Percentiles rank a stretch among this genome's conserved stretches.
Conservation (phyloP, 2,113 vertebrate species). For the Hypocryptadius cinnamomeus region DNA sequence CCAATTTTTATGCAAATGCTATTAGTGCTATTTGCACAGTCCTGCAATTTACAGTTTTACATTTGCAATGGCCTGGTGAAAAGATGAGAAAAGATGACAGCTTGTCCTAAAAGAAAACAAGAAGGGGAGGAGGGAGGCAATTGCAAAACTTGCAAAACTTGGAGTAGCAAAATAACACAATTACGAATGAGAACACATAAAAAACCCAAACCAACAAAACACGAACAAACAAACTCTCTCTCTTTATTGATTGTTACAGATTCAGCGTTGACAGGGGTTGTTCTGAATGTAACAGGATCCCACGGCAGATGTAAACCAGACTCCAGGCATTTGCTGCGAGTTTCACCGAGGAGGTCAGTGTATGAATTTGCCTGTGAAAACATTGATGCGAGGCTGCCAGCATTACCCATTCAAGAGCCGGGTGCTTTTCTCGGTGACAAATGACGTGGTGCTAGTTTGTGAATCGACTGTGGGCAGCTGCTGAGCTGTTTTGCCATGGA, state of each 20-base stretch:
- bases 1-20: conserved; percentile 71
- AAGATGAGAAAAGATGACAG: conserved; percentile 54
- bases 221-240: background rate
- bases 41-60: conserved; percentile 67
- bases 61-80: conserved; percentile 44
- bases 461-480: background rate
- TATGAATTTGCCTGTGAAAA: conserved; percentile 39
- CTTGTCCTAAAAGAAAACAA: conserved; percentile 52
- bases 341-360: conserved; percentile 6
- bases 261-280: conserved; percentile 53
- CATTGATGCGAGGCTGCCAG: background rate
- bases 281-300: conserved; percentile 54
- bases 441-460: background rate
- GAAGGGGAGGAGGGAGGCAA: background rate
- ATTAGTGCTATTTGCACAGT: conserved; percentile 63
- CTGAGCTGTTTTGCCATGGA: background rate
- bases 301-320: conserved; percentile 42
- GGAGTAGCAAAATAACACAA: conserved; percentile 52
- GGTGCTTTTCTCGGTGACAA: background rate
- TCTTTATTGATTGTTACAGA: conserved; percentile 47
- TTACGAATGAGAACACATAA: conserved; percentile 16
- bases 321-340: background rate
- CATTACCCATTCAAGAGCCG: background rate
- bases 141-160: conserved; percentile 49
- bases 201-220: background rate